These are phyloP conservation scores for Archilochus colubris DNA, from an alignment of 2,113 vertebrate species.

Conservation along the genomic window DNA sequence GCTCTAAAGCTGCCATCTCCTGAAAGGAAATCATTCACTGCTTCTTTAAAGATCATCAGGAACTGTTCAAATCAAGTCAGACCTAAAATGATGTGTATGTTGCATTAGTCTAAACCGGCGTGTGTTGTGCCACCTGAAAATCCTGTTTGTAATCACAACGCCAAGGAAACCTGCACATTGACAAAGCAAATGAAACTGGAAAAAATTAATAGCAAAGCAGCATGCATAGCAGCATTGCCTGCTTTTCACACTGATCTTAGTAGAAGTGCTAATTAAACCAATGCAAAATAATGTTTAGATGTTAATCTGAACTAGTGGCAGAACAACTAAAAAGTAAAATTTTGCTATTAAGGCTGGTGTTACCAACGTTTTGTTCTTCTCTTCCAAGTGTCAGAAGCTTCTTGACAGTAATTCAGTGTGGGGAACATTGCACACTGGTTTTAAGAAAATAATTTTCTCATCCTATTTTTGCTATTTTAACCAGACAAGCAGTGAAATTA, in stretches of 20 bases:
- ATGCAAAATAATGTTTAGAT: conserved; percentile 13
- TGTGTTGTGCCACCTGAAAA: background rate
- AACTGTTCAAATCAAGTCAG: background rate
- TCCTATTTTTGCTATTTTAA: background rate
- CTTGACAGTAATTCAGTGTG: background rate
- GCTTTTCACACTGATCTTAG: conserved; percentile 11
- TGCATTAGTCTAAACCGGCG: background rate
- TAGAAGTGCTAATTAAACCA: conserved; percentile 39
- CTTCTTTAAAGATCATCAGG: background rate
- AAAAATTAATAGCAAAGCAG: background rate
- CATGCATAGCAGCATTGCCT: background rate
- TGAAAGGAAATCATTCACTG: conserved; percentile 2
- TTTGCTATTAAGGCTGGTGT: background rate
- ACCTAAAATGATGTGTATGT: background rate
- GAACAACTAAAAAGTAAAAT: conserved; percentile 6
- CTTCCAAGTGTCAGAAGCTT: background rate
- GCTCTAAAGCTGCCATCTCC: background rate
- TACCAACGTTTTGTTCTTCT: background rate
- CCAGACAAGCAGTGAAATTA: background rate
- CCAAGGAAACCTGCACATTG: background rate
- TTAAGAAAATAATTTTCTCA: background rate
- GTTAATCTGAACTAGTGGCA: conserved; percentile 39
- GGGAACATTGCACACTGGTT: background rate
- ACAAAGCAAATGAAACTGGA: background rate
- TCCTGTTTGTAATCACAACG: no score